phyloP scores from a whole-genome alignment of 2,113 vertebrate genomes.

The Argyrosomus japonicus region DNA sequence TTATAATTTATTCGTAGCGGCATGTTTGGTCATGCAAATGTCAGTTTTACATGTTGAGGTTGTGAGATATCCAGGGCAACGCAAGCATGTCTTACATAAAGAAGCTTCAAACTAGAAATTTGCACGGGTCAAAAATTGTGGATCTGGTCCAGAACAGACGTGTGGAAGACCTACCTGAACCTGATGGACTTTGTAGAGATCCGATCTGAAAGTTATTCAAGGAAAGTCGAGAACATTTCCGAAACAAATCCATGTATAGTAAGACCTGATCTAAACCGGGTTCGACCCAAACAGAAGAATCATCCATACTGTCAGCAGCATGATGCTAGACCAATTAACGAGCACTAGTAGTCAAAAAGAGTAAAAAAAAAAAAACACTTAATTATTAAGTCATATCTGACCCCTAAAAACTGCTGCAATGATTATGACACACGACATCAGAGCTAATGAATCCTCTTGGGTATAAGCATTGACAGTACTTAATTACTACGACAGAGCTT shows the following conservation, averaged over 20 bases:
- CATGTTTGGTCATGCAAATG: not conserved
- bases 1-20: no score
- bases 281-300: no score
- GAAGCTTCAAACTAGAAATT: not conserved
- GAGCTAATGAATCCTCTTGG: not conserved
- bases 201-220: no score
- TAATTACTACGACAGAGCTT: no score
- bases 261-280: not conserved
- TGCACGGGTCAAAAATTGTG: not conserved
- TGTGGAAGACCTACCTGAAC: not conserved
- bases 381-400: not conserved
- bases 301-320: not conserved
- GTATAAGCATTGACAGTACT: not conserved
- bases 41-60: not conserved
- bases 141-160: no score
- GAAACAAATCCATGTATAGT: no score
- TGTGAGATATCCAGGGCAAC: not conserved
- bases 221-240: not conserved
- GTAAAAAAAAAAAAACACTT: no score
- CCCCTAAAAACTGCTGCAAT: not conserved
- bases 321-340: not conserved
- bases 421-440: not conserved
- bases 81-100: not conserved
- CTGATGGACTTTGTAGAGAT: not conserved
- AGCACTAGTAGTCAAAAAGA: not conserved